phyloP scores from a whole-genome alignment of 1,140 invertebrate genomes.

The Saccostrea cuccullata region DNA sequence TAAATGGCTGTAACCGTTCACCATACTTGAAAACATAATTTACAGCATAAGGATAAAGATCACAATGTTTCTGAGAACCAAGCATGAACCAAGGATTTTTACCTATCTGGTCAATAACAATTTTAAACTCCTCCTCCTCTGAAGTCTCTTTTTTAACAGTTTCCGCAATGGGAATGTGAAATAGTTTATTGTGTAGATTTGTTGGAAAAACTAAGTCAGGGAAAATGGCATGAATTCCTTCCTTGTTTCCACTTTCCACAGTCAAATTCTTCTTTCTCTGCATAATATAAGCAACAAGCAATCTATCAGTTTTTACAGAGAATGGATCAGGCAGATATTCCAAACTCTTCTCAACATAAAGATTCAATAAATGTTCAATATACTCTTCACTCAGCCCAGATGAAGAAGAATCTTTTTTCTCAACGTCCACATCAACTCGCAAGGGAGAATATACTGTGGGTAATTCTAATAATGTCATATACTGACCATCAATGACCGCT shows the following conservation, averaged over 20 bases:
- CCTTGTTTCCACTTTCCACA: background rate
- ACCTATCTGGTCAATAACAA: background rate
- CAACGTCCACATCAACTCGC: background rate
- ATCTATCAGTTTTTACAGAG: background rate
- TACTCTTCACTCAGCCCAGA: background rate
- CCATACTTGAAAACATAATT: conserved; percentile 16
- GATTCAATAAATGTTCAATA: background rate
- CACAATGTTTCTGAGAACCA: background rate
- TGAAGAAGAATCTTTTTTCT: background rate
- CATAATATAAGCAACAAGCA: background rate
- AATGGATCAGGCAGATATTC: background rate
- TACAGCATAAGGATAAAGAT: conserved; percentile 2
- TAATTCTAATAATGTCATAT: conserved; percentile 11
- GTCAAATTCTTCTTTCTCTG: conserved; percentile 7
- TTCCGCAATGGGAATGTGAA: background rate
- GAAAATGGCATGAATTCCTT: conserved; percentile 8
- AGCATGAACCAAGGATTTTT: conserved; percentile 17
- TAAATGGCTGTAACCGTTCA: background rate
- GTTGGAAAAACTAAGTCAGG: background rate
- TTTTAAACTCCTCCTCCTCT: background rate
- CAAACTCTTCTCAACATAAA: background rate
- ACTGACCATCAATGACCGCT: background rate
- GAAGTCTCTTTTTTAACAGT: background rate
- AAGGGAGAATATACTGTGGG: background rate
- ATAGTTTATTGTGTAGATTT: background rate